These are phyloP conservation scores for Catharus fuscescens DNA, from an alignment of 2,113 vertebrate species.

Conservation along the genomic window DNA sequence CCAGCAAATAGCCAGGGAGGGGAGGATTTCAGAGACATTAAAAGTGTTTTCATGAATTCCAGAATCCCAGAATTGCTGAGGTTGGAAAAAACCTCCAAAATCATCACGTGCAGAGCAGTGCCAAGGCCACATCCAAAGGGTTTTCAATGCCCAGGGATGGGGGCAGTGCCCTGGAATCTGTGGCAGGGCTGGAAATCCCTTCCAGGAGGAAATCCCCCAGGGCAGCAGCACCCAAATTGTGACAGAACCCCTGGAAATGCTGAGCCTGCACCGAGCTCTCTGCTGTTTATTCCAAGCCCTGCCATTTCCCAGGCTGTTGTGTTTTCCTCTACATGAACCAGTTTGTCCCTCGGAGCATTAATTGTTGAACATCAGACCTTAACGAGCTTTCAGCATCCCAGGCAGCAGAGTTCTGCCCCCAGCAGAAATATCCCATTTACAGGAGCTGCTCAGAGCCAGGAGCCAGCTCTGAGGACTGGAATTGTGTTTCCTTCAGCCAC, in stretches of 20 bases:
- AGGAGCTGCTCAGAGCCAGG: neutral
- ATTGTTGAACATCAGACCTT: constrained; percentile 1
- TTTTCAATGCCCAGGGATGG: neutral
- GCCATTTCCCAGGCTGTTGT: neutral
- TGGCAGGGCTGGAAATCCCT: neutral
- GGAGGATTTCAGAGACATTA: neutral
- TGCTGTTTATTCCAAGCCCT: neutral
- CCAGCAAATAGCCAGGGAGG: neutral
- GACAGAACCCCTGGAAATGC: accelerated
- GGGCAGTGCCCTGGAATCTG: neutral
- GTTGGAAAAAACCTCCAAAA: neutral
- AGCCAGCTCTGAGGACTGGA: neutral
- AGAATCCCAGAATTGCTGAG: neutral
- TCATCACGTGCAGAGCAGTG: accelerated
- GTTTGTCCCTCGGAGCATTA: neutral
- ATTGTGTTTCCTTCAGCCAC: neutral
- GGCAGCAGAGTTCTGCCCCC: neutral
- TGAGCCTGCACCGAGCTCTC: neutral
- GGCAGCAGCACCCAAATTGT: neutral
- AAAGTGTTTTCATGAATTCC: neutral
- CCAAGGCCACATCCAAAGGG: neutral
- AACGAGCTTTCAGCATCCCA: neutral
- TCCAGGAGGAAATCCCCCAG: neutral
- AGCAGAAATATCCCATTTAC: neutral
- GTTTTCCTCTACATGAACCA: neutral